Conservation (phyloP, 2,888 invertebrate species). For the Eilema caniola region DNA sequence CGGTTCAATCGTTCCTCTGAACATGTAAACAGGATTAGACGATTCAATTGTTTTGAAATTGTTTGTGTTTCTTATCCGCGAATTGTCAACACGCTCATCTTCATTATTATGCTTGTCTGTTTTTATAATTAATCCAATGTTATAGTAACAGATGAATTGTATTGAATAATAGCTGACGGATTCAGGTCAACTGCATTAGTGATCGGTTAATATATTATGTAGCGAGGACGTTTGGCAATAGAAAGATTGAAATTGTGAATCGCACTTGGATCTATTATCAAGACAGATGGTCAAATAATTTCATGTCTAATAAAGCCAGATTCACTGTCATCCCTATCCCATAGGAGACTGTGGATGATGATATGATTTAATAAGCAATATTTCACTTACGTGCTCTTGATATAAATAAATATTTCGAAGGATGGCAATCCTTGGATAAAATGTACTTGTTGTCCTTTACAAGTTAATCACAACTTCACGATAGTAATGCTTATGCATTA, state of each 20-base stretch:
- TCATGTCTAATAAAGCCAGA: neutral
- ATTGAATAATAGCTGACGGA: neutral
- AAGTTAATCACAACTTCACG: conserved; percentile 3
- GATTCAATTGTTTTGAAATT: neutral
- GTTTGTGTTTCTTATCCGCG: neutral
- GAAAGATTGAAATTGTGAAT: neutral
- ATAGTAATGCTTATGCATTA: conserved; percentile 2
- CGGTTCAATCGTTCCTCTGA: neutral
- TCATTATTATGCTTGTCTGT: neutral
- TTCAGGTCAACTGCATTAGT: neutral
- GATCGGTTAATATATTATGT: neutral
- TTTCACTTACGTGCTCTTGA: neutral
- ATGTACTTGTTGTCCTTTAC: neutral
- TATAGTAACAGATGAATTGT: neutral
- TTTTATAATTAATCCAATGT: neutral
- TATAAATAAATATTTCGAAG: neutral
- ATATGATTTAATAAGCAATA: no score
- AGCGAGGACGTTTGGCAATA: neutral
- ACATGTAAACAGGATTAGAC: neutral
- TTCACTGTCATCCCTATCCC: neutral
- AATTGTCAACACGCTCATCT: neutral
- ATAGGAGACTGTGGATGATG: neutral
- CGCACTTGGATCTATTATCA: neutral
- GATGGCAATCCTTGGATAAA: neutral
- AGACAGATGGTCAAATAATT: neutral